Base-by-base conservation (phyloP, 2,797 vertebrate genomes). In the Gambelia wislizenii region DNA sequence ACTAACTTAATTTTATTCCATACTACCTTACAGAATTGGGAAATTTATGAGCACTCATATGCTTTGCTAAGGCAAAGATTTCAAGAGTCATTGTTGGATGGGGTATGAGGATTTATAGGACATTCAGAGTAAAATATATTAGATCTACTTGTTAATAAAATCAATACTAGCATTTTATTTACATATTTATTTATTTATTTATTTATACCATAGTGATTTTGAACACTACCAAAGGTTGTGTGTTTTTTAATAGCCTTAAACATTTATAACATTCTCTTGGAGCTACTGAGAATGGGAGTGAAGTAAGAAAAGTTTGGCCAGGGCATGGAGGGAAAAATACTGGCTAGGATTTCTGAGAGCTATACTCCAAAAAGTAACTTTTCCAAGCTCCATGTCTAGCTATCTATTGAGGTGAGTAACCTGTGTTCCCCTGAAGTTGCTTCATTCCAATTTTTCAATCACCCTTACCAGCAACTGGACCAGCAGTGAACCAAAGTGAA, bases 71-170 rank as follows among this genome's bases (percentile, higher is more conserved):
- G 87, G 92, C 91, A 93, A 90, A 89, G 87, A 76, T 91, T 89
- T 91, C 91, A 84, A 2, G 80, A 67, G 64, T 87, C 75, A 1
- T 87, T 89, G 86, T 89, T 85, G 88, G 89, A 92, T 86, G 91
- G 87, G 77, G 33, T 52, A 89, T 80, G 77, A 83, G 70, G 89
- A 93, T 89, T 94, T 76, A 86, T 39, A 82, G 84, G 83, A 64
- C 82, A 72, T 87, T 74, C 56, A 89, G 47, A 92, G 70, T 80
- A 90, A 91, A 92, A 90, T 76, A 59, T n/a, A 84, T 87, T 89
- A 80, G 86, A 54, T 92, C 93, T 94, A 91, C 91, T 93, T 91
- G 84, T 78, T 95, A 94, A 93, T 83, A 16, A 94, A 91, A 95
- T 93, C 84, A 91, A 94, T 93, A 92, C 87, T 27, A 59, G 75